These are phyloP conservation scores for Crenichthys baileyi DNA, from an alignment of 2,797 vertebrate genomes.

Conservation along the genomic window DNA sequence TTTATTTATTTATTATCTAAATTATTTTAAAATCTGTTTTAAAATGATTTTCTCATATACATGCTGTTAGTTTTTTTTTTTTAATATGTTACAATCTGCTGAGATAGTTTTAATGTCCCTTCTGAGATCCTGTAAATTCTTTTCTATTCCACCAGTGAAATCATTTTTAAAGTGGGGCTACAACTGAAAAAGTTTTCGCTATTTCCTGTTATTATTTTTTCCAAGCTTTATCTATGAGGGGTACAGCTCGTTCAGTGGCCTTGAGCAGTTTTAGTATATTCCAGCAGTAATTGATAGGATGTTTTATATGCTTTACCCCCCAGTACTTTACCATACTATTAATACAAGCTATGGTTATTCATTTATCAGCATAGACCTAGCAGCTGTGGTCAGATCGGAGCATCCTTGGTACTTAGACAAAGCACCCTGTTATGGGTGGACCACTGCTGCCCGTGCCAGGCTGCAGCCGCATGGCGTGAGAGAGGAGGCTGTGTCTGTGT, in stretches of 20 bases:
- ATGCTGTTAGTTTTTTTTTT: background rate
- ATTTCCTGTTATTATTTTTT: background rate
- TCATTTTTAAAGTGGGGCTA: background rate
- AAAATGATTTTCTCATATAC: background rate
- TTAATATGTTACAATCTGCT: background rate
- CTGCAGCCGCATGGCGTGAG: slow-evolving; percentile 67
- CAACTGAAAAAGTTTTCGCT: background rate
- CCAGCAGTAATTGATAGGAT: background rate
- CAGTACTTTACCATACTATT: too few relatives aligned
- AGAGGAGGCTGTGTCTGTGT: slow-evolving; percentile 31
- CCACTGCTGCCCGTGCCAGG: slow-evolving; percentile 80
- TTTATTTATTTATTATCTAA: background rate
- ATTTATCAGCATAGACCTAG: background rate
- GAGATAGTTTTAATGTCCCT: background rate
- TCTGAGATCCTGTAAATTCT: background rate
- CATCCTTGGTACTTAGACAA: slow-evolving; percentile 75
- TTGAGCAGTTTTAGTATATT: too few relatives aligned
- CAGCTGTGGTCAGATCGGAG: slow-evolving; percentile 57
- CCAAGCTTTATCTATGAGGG: background rate
- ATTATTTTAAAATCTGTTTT: background rate
- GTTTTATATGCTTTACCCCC: background rate
- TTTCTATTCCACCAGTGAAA: background rate
- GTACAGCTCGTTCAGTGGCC: too few relatives aligned
- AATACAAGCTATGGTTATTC: background rate
- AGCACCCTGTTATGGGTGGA: slow-evolving; percentile 68